Conservation (phyloP, 2,797 vertebrate species). For the Zonotrichia albicollis region DNA sequence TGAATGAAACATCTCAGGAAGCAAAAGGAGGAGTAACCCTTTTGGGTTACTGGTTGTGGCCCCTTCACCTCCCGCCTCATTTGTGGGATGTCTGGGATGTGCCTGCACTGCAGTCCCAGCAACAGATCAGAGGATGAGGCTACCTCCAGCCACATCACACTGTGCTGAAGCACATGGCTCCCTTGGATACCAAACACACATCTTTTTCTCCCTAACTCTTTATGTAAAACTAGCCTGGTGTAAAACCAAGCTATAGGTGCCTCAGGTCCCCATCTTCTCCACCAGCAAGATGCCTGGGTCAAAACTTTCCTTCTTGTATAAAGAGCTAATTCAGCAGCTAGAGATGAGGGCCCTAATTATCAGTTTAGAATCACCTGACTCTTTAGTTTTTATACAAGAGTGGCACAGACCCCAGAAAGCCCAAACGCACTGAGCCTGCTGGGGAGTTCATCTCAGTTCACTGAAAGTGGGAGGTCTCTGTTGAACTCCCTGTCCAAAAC, state of each 20-base stretch:
- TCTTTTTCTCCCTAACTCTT: neutral
- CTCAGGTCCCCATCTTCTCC: neutral
- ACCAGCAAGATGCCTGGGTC: neutral
- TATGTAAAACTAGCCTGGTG: neutral
- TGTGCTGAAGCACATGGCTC: accelerated
- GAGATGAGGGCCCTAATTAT: neutral
- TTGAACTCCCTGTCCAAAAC: neutral
- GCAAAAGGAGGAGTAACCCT: neutral
- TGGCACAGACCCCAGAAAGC: neutral
- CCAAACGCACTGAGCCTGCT: accelerated
- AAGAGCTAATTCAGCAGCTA: neutral
- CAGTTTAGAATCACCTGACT: neutral
- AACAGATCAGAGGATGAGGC: neutral
- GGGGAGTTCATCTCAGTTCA: constrained; percentile 6
- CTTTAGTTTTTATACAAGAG: neutral
- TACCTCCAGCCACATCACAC: neutral
- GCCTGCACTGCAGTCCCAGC: neutral
- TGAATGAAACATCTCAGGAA: neutral
- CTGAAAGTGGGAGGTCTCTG: neutral
- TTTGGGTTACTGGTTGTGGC: neutral
- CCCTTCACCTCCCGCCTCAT: neutral
- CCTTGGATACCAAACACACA: neutral
- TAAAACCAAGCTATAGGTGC: neutral
- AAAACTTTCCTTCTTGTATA: neutral
- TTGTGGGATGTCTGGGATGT: neutral